A percentile compares a stretch with the other conserved stretches of the same genome.
Evolutionary conservation across 1,140 invertebrate genomes (phyloP).

Genomic region (Chionoecetes opilio): DNA sequence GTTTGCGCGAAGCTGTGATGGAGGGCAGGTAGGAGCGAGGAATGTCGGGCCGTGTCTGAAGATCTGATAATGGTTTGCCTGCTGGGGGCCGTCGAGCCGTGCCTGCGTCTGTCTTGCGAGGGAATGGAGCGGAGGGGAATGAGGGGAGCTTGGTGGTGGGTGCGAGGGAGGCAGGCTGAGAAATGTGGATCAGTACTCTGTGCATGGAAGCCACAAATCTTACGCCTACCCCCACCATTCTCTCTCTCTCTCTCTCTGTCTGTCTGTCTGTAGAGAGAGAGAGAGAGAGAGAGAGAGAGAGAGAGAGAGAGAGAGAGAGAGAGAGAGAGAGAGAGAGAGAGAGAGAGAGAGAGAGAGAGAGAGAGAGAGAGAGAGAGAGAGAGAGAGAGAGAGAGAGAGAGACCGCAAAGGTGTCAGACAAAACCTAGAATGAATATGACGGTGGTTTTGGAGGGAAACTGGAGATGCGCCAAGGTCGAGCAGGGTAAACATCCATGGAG

Average conservation of each 20-base stretch:
- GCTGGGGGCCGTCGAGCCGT: not conserved
- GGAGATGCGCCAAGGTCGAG: too few species aligned
- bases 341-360: conserved; percentile 49
- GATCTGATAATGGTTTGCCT: conserved; percentile 28
- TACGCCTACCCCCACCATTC: not conserved
- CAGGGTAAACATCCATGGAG: too few species aligned
- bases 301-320: conserved; percentile 47
- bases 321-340: conserved; percentile 65
- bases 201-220: not conserved
- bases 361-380: conserved; percentile 66
- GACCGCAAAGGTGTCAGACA: not conserved
- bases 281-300: too few species aligned
- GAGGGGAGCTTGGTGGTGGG: too few species aligned
- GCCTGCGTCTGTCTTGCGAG: not conserved
- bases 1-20: not conserved
- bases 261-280: too few species aligned
- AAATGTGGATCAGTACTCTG: not conserved
- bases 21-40: not conserved
- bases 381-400: conserved; percentile 69
- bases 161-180: not conserved
- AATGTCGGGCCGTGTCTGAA: conserved; percentile 31
- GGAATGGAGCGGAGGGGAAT: not conserved
- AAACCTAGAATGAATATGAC: too few species aligned
- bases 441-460: too few species aligned
- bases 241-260: not conserved